phyloP scores from a whole-genome alignment of 2,888 invertebrate species.

The Cephus sareptanus region DNA sequence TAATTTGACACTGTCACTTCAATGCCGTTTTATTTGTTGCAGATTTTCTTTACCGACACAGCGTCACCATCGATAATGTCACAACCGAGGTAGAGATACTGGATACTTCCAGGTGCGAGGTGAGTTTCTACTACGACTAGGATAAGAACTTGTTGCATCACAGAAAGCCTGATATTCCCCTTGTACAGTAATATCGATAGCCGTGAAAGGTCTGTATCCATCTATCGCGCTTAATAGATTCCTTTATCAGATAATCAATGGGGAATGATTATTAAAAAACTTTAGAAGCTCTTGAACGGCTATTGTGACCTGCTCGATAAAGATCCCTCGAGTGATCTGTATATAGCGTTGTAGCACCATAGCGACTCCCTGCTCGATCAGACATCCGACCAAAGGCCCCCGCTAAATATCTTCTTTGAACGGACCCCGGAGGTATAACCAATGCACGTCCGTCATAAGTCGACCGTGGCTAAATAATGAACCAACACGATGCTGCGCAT shows the following conservation, averaged over 20 bases:
- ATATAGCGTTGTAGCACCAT: not conserved
- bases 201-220: not conserved
- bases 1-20: conserved; percentile 3
- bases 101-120: conserved; percentile 84
- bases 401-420: conserved; percentile 15
- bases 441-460: conserved; percentile 45
- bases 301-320: not conserved
- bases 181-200: not conserved
- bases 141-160: not conserved
- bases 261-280: not conserved
- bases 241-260: not conserved
- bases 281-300: not conserved
- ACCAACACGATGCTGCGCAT: conserved; percentile 26
- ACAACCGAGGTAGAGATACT: conserved; percentile 83
- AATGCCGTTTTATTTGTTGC: conserved; percentile 66
- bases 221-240: not conserved
- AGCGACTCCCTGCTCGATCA: conserved; percentile 19
- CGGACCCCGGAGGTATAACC: conserved; percentile 27
- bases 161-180: not conserved
- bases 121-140: conserved; percentile 66
- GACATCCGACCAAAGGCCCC: conserved; percentile 34
- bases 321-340: not conserved
- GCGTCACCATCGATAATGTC: conserved; percentile 81
- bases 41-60: conserved; percentile 85
- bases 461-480: conserved; percentile 44